phyloP scores from a whole-genome alignment of 2,797 vertebrate genomes.

The Falco naumanni region DNA sequence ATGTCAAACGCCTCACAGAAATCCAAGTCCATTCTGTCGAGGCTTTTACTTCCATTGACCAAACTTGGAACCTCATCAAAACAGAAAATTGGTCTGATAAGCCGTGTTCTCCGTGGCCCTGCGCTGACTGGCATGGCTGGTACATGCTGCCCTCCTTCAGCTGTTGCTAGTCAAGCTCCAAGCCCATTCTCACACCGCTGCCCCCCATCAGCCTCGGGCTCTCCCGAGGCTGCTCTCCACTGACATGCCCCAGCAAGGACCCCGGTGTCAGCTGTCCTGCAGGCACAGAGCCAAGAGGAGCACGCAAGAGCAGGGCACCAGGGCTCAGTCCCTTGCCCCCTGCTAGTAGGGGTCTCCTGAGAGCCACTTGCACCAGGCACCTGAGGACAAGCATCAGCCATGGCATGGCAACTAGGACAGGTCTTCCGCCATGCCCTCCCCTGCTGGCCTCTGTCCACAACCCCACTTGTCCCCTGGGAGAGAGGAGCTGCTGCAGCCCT shows the following conservation, averaged over 20 bases:
- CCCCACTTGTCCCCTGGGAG: neutral
- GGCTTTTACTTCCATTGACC: conserved; percentile 19
- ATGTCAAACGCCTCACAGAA: conserved; percentile 55
- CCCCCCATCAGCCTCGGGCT: neutral
- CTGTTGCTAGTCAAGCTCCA: neutral
- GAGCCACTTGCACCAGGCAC: neutral
- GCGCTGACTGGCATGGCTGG: neutral
- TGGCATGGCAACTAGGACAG: neutral
- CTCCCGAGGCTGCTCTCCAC: neutral
- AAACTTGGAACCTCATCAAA: conserved; percentile 22
- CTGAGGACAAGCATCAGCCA: neutral
- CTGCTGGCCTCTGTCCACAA: neutral
- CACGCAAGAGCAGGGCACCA: accelerated
- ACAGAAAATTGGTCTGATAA: neutral
- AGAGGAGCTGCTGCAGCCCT: neutral
- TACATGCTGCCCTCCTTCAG: neutral
- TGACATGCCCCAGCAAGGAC: accelerated
- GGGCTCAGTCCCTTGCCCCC: neutral
- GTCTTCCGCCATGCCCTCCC: neutral
- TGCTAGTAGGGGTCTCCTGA: too few relatives aligned
- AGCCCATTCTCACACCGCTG: accelerated
- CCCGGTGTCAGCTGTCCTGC: neutral
- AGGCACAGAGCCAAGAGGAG: neutral
- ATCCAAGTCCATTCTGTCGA: neutral
- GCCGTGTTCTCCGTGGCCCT: neutral